phyloP scores from a whole-genome alignment of 2,113 vertebrate species.

The Cygnus atratus region DNA sequence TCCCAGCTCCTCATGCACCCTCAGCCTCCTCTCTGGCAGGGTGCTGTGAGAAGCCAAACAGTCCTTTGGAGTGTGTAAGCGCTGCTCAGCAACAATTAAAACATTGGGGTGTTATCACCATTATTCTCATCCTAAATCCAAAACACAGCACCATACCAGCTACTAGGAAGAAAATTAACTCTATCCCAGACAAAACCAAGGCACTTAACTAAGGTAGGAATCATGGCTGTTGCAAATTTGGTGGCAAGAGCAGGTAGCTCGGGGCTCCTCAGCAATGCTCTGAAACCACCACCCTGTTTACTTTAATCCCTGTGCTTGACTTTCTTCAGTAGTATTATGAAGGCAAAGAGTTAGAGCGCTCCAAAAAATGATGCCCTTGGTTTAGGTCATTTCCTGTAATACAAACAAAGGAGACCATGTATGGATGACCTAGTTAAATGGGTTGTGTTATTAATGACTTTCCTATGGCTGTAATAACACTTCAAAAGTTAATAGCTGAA shows the following conservation, averaged over 20 bases:
- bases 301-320: neutral
- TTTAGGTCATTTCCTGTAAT: neutral
- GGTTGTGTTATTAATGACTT: neutral
- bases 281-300: neutral
- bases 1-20: neutral
- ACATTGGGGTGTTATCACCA: neutral
- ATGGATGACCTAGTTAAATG: neutral
- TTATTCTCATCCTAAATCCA: neutral
- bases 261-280: too few species aligned
- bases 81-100: neutral
- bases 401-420: neutral
- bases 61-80: neutral
- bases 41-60: neutral
- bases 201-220: neutral
- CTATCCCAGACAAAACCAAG: neutral
- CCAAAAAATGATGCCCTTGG: neutral
- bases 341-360: neutral
- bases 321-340: neutral
- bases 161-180: neutral
- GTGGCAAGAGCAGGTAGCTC: neutral
- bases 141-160: neutral
- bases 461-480: neutral
- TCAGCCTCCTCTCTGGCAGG: neutral
- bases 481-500: neutral
- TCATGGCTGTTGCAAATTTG: neutral